Evolutionary conservation across 2,113 vertebrate species (phyloP).

Genomic region (Saccopteryx bilineata): DNA sequence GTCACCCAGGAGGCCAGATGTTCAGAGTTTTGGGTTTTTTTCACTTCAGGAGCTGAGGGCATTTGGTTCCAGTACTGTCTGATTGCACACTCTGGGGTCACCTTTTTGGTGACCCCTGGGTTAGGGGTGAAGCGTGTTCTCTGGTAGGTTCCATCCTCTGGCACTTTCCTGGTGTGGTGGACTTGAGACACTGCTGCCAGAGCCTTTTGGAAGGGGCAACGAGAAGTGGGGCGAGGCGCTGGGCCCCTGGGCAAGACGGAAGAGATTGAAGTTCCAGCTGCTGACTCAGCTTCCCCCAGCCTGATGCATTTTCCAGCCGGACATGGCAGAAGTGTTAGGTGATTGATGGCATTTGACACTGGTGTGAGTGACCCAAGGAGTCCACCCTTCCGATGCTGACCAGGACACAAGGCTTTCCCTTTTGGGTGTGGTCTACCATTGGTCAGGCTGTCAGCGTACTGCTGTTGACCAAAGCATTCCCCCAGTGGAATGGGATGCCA

Average conservation of each 20-base stretch:
- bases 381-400: not conserved
- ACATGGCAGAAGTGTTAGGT: not conserved
- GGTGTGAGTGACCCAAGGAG: not conserved
- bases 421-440: not conserved
- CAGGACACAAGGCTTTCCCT: not conserved
- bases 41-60: not conserved
- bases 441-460: not conserved
- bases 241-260: not conserved
- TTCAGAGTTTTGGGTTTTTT: not conserved
- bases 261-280: not conserved
- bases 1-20: not conserved
- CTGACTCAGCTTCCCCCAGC: not conserved
- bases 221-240: not conserved
- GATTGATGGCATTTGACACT: not conserved
- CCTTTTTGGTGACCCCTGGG: not conserved
- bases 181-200: not conserved
- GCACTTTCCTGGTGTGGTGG: not conserved
- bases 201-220: not conserved
- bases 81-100: not conserved
- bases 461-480: not conserved
- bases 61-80: not conserved
- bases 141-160: not conserved
- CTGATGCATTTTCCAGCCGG: not conserved
- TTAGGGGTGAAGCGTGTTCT: not conserved
- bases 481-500: not conserved